A percentile compares a stretch with the other conserved stretches of the same genome.
phyloP scores from a whole-genome alignment of 2,888 invertebrate genomes.

The Panorpa germanica region DNA sequence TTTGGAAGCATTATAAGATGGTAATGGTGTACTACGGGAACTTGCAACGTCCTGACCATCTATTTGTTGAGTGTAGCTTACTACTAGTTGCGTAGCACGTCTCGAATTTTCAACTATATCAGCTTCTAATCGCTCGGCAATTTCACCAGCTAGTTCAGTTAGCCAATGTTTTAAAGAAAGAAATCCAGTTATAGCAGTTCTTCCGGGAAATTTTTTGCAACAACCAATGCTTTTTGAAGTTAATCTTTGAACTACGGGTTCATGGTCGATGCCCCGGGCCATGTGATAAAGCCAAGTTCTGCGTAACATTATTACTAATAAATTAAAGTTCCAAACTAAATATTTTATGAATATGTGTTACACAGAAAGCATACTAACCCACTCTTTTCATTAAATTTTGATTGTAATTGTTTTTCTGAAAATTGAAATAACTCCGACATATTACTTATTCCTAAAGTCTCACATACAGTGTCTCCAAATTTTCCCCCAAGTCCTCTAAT shows the following conservation, averaged over 20 bases:
- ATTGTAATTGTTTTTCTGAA: slow-evolving; percentile 48
- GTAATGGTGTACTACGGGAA: slow-evolving; percentile 41
- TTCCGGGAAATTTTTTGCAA: slow-evolving; percentile 84
- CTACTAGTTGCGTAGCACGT: slow-evolving; percentile 57
- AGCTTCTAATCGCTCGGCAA: slow-evolving; percentile 62
- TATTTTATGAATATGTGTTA: not conserved
- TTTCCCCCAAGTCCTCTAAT: slow-evolving; percentile 88
- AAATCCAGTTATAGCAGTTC: slow-evolving; percentile 43
- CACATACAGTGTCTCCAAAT: slow-evolving; percentile 64
- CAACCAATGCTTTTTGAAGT: slow-evolving; percentile 89
- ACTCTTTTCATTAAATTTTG: slow-evolving; percentile 66
- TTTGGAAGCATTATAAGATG: slow-evolving; percentile 41
- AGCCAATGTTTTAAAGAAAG: slow-evolving; percentile 64
- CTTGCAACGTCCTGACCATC: slow-evolving; percentile 35
- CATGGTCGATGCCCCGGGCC: slow-evolving; percentile 70
- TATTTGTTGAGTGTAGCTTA: slow-evolving; percentile 42
- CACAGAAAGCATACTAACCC: slow-evolving; percentile 35
- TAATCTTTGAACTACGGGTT: slow-evolving; percentile 68
- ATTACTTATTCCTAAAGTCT: slow-evolving; percentile 49
- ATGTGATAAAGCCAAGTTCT: slow-evolving; percentile 75
- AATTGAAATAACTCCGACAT: slow-evolving; percentile 65
- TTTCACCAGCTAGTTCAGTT: slow-evolving; percentile 58
- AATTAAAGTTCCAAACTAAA: slow-evolving; percentile 8
- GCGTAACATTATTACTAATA: slow-evolving; percentile 8
- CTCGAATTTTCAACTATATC: slow-evolving; percentile 69